Conservation (phyloP, 2,113 vertebrate species). For the Eulemur rufifrons region DNA sequence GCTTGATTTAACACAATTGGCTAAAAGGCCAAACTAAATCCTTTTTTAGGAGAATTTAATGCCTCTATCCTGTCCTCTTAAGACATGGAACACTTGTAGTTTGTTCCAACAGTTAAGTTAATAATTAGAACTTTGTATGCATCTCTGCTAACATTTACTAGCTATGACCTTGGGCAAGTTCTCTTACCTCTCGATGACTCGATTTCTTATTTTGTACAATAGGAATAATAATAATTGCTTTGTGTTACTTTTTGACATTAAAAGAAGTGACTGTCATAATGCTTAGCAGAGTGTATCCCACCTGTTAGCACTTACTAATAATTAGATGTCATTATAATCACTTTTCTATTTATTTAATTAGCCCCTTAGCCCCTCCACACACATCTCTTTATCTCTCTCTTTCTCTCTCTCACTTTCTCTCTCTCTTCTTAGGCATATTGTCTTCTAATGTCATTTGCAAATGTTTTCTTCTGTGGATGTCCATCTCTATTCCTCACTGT, state of each 20-base stretch:
- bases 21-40: slow-evolving; percentile 52
- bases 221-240: not conserved
- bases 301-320: not conserved
- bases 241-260: not conserved
- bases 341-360: not conserved
- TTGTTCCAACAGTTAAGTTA: not conserved
- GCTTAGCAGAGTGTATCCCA: not conserved
- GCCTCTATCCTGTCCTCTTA: not conserved
- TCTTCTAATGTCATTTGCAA: not conserved
- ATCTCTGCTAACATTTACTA: not conserved
- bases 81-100: not conserved
- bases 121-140: not conserved
- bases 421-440: not conserved
- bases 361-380: not conserved
- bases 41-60: not conserved
- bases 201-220: not conserved
- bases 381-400: not conserved
- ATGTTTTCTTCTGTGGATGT: not conserved
- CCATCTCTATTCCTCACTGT: not conserved
- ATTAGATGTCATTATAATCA: not conserved
- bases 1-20: slow-evolving; percentile 58
- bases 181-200: not conserved
- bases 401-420: not conserved
- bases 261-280: not conserved
- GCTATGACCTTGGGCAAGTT: not conserved